phyloP scores from a whole-genome alignment of 2,797 vertebrate species.

The Buphagus erythrorhynchus region DNA sequence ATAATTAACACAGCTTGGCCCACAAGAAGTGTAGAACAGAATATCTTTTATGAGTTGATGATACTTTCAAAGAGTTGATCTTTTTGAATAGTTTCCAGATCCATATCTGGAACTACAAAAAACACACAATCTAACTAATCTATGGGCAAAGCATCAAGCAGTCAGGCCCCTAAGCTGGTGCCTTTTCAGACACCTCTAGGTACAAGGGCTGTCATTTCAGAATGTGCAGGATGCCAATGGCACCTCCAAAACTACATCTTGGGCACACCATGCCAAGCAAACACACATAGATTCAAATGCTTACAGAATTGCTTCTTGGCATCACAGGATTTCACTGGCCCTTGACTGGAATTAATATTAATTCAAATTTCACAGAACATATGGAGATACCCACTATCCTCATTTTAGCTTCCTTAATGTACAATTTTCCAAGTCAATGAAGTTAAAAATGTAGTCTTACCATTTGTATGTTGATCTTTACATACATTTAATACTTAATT shows the following conservation, averaged over 20 bases:
- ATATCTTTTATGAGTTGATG: background rate
- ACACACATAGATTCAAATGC: background rate
- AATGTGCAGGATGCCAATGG: background rate
- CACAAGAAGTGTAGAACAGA: background rate
- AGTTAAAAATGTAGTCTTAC: background rate
- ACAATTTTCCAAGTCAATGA: background rate
- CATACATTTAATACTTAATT: background rate
- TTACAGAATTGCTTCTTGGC: background rate
- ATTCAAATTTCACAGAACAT: background rate
- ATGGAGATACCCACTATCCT: background rate
- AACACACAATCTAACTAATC: background rate
- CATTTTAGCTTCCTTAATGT: background rate
- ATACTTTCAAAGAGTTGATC: background rate
- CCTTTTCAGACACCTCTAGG: background rate
- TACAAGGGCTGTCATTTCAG: rapidly evolving
- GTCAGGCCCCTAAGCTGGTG: background rate
- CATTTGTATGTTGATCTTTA: background rate
- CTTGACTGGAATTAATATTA: background rate
- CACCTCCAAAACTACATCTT: background rate
- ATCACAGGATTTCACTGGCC: background rate
- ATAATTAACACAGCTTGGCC: background rate
- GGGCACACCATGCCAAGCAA: background rate
- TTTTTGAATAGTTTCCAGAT: background rate
- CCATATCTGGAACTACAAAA: background rate
- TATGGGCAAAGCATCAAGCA: background rate